phyloP scores from a whole-genome alignment of 2,797 vertebrate genomes.

The Valencia hispanica region DNA sequence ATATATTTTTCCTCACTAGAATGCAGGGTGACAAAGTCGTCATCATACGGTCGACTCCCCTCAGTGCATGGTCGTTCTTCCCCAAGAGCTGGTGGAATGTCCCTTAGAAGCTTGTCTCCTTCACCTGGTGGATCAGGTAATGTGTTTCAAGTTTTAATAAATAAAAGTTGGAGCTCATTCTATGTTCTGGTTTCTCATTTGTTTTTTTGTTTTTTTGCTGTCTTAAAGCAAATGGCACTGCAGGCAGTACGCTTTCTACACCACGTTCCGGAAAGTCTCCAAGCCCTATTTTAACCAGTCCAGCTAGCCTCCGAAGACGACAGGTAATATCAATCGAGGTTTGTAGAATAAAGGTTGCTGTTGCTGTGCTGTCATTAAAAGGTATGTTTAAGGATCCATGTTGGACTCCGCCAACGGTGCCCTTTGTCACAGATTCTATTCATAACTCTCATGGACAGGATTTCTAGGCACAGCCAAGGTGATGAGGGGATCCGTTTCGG shows the following conservation, averaged over 20 bases:
- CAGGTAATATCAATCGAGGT: constrained; percentile 83
- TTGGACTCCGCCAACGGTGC: no score
- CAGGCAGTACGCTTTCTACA: constrained; percentile 96
- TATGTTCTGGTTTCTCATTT: not conserved
- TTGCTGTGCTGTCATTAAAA: not conserved
- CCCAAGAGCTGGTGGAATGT: constrained; percentile 88
- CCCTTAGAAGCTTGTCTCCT: constrained; percentile 94
- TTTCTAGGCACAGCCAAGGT: no score
- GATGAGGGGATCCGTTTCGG: no score
- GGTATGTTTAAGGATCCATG: no score
- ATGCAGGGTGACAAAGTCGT: constrained; percentile 95
- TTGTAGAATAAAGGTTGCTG: not conserved
- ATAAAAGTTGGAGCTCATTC: not conserved
- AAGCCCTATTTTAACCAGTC: constrained; percentile 95
- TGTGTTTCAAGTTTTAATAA: not conserved
- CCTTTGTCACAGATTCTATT: no score
- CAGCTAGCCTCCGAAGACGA: constrained; percentile 92
- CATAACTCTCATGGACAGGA: no score
- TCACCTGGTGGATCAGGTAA: constrained; percentile 91
- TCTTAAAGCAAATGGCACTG: constrained; percentile 91
- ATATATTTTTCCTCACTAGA: constrained; percentile 80
- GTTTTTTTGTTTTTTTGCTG: constrained; percentile 7
- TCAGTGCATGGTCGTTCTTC: constrained; percentile 86
- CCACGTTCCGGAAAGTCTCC: constrained; percentile 97
- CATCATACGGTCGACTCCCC: constrained; percentile 95